Conservation (phyloP, 2,888 invertebrate genomes). For the Phorcus lineatus region DNA sequence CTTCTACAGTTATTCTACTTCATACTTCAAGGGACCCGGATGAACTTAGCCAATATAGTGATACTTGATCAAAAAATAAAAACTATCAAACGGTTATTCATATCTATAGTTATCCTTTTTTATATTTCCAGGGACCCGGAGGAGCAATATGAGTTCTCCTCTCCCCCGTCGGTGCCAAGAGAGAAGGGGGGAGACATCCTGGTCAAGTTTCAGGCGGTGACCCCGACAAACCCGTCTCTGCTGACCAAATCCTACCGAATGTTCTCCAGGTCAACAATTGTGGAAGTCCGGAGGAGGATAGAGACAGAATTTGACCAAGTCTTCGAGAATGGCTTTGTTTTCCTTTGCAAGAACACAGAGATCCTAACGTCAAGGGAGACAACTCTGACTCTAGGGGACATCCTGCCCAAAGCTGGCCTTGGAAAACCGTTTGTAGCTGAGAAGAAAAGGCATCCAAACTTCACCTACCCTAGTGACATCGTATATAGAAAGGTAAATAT, state of each 20-base stretch:
- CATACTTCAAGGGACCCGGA: too few relatives aligned
- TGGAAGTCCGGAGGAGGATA: not conserved
- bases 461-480: too few relatives aligned
- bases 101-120: not conserved
- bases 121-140: not conserved
- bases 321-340: not conserved
- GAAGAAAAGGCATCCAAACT: too few relatives aligned
- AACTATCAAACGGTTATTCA: too few relatives aligned
- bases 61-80: too few relatives aligned
- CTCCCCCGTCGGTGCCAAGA: slow-evolving; percentile 43
- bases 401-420: not conserved
- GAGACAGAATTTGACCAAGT: not conserved
- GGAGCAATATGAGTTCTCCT: slow-evolving; percentile 40
- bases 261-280: not conserved
- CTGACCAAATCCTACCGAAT: not conserved
- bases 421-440: not conserved
- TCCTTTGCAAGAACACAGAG: not conserved
- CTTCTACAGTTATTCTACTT: too few relatives aligned
- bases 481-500: too few relatives aligned
- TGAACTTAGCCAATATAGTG: too few relatives aligned
- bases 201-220: slow-evolving; percentile 45
- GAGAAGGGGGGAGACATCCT: slow-evolving; percentile 40
- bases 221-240: slow-evolving; percentile 36
- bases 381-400: not conserved
- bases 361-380: not conserved